A percentile compares a stretch with the other conserved stretches of the same genome.
phyloP scores from a whole-genome alignment of 2,113 vertebrate genomes.

The Elachura formosa region DNA sequence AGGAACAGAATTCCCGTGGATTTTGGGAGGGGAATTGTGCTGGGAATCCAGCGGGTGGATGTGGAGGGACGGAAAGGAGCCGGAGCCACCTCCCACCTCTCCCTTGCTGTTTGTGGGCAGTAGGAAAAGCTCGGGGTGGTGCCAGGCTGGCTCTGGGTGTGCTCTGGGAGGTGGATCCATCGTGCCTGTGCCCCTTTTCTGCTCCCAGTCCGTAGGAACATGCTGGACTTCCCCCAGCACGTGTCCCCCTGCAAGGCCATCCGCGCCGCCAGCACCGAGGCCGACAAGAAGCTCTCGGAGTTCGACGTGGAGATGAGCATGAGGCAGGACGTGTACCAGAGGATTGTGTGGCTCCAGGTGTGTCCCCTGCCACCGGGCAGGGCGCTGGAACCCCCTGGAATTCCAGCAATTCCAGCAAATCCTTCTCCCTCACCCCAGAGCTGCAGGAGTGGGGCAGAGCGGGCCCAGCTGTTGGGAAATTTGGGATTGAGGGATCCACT shows the following conservation, averaged over 20 bases:
- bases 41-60: fast-evolving
- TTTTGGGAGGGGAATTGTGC: background rate
- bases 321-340: constrained; percentile 91
- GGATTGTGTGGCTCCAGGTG: constrained; percentile 90
- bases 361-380: background rate
- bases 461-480: too few relatives aligned
- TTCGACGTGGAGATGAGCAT: constrained; percentile 99
- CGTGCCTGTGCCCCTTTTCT: background rate
- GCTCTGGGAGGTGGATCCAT: fast-evolving
- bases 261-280: constrained; percentile 87
- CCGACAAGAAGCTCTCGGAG: constrained; percentile 91
- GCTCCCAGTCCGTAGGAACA: constrained; percentile 85
- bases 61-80: fast-evolving
- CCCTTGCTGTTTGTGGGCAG: background rate
- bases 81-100: background rate
- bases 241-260: constrained; percentile 86
- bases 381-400: too few relatives aligned
- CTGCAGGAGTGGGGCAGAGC: fast-evolving
- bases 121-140: background rate
- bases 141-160: background rate
- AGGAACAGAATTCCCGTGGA: fast-evolving
- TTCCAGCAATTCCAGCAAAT: fast-evolving
- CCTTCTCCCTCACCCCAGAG: background rate
- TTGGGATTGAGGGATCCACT: background rate
- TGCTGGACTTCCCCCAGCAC: constrained; percentile 95